Evolutionary conservation across 2,113 vertebrate species (phyloP).

Genomic region (Loxodonta africana): DNA sequence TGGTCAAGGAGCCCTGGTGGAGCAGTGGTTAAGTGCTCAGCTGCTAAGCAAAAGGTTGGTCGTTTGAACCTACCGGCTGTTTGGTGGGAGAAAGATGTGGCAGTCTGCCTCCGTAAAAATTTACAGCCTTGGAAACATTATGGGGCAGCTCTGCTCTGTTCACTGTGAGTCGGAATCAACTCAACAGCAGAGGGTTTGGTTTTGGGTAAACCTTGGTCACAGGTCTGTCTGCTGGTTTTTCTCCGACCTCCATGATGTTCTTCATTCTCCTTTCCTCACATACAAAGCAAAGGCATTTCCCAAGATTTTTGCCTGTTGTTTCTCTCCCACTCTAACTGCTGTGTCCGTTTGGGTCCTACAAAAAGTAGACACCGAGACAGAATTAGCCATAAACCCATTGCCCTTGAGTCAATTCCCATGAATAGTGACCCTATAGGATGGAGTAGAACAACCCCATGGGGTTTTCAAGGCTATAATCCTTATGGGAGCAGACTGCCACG

Average conservation of each 20-base stretch:
- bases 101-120: no score
- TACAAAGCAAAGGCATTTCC: not conserved
- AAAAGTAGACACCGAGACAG: not conserved
- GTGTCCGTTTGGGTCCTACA: not conserved
- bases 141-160: no score
- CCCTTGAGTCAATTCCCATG: not conserved
- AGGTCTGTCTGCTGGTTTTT: not conserved
- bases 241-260: not conserved
- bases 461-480: not conserved
- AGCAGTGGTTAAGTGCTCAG: no score
- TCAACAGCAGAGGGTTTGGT: no score
- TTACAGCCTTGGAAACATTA: no score
- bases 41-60: no score
- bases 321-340: not conserved
- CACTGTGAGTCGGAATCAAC: no score
- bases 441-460: not conserved
- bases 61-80: no score
- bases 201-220: no score
- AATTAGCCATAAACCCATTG: not conserved
- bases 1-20: not conserved
- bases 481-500: not conserved
- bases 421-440: not conserved
- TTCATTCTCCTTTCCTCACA: not conserved
- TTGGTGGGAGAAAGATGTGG: no score
- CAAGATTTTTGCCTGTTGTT: not conserved